phyloP scores from a whole-genome alignment of 2,888 invertebrate genomes.

The Lampropteryx suffumata region DNA sequence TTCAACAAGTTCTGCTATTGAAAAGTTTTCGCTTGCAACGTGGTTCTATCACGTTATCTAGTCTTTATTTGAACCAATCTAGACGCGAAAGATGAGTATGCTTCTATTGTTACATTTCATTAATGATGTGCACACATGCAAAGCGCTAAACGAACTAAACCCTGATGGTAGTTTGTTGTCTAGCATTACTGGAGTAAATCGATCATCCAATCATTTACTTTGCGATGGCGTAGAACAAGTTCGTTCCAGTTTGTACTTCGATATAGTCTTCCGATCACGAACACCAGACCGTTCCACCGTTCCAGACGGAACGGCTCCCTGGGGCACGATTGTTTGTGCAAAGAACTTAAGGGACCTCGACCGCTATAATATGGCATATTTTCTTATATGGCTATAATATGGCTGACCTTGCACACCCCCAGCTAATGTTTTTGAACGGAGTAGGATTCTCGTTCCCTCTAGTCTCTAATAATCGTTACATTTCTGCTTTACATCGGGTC shows the following conservation, averaged over 20 bases:
- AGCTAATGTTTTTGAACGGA: constrained; percentile 5
- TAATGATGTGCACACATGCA: too few relatives aligned
- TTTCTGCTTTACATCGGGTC: constrained; percentile 4
- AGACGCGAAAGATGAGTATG: too few relatives aligned
- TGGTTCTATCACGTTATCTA: too few relatives aligned
- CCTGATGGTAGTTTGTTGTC: too few relatives aligned
- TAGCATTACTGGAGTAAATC: background rate
- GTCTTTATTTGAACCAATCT: too few relatives aligned
- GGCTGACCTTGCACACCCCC: constrained; percentile 6
- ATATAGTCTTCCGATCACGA: constrained; percentile 27
- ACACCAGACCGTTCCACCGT: too few relatives aligned
- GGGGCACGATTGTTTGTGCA: constrained; percentile 13
- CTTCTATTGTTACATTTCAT: too few relatives aligned
- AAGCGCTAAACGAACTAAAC: too few relatives aligned
- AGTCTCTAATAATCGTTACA: constrained; percentile 20
- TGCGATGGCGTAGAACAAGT: constrained; percentile 25
- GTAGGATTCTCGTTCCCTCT: constrained; percentile 4
- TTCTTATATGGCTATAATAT: constrained; percentile 1
- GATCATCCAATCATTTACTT: constrained; percentile 27
- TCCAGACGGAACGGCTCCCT: constrained; percentile 10
- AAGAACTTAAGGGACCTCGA: constrained; percentile 3
- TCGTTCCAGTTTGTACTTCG: constrained; percentile 26
- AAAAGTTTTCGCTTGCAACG: background rate
- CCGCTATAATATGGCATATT: background rate
- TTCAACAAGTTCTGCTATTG: constrained; percentile 12